Evolutionary conservation across 2,113 vertebrate genomes (phyloP).

Genomic region (Shinisaurus crocodilurus): DNA sequence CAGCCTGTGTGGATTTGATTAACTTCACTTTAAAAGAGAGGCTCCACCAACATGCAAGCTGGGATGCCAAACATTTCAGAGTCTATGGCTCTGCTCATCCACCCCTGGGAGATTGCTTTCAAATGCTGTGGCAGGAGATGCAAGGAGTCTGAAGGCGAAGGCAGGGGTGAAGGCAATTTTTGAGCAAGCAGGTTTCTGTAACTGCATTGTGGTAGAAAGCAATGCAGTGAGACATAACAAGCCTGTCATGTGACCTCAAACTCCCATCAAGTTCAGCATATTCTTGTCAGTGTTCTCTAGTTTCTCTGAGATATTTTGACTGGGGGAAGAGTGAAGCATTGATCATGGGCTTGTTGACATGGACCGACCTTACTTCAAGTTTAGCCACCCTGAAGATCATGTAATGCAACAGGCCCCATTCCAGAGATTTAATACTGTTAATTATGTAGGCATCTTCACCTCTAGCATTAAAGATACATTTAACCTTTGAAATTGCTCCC

Average conservation of each 20-base stretch:
- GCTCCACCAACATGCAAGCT: neutral
- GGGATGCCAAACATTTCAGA: neutral
- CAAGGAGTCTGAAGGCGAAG: slow-evolving; percentile 40
- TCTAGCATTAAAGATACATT: slow-evolving; percentile 3
- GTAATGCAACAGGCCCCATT: slow-evolving; percentile 31
- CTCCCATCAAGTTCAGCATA: slow-evolving; percentile 39
- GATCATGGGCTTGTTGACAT: slow-evolving; percentile 19
- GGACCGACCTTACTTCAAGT: slow-evolving; percentile 49
- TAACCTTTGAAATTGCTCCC: neutral
- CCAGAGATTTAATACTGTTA: neutral
- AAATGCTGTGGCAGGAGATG: slow-evolving; percentile 28
- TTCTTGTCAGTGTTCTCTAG: slow-evolving; percentile 59
- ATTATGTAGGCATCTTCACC: neutral
- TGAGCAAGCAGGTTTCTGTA: slow-evolving; percentile 1
- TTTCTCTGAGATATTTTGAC: slow-evolving; percentile 71
- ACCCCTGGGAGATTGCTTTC: slow-evolving; percentile 26
- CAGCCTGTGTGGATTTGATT: slow-evolving; percentile 55
- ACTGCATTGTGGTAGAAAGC: slow-evolving; percentile 21
- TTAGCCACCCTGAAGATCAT: slow-evolving; percentile 44
- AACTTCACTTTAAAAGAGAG: slow-evolving; percentile 48
- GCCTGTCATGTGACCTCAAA: slow-evolving; percentile 53
- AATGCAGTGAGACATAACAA: slow-evolving; percentile 23
- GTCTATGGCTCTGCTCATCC: neutral
- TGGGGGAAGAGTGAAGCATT: slow-evolving; percentile 39
- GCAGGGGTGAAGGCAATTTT: slow-evolving; percentile 38